phyloP scores from a whole-genome alignment of 2,113 vertebrate species.

The Antechinus stuartii region DNA sequence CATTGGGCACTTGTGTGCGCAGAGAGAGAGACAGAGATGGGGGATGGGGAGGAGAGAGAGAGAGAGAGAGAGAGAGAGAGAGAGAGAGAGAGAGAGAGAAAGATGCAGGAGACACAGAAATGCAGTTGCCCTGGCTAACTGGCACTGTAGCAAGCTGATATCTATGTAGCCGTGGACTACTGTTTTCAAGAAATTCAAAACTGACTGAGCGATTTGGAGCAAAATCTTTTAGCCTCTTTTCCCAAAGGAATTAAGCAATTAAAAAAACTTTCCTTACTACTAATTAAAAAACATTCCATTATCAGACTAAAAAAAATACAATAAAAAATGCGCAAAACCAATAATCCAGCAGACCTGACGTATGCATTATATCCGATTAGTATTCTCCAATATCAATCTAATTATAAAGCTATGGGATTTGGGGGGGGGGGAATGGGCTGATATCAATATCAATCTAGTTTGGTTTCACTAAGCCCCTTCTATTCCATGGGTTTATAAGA shows the following conservation, averaged over 20 bases:
- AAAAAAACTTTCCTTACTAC: conserved; percentile 14
- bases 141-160: background rate
- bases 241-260: background rate
- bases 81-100: too few species aligned
- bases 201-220: conserved; percentile 13
- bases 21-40: too few species aligned
- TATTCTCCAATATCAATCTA: conserved; percentile 21
- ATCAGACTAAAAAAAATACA: background rate
- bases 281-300: conserved; percentile 40
- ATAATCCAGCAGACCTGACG: background rate
- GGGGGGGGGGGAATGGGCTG: background rate
- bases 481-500: background rate
- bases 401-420: conserved; percentile 23
- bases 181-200: conserved; percentile 53
- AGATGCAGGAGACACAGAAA: too few species aligned
- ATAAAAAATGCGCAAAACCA: conserved; percentile 36
- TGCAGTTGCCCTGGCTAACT: background rate
- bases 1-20: too few species aligned
- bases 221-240: conserved; percentile 44
- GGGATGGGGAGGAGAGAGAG: too few species aligned
- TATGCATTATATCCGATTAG: background rate
- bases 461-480: background rate
- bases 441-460: conserved; percentile 31
- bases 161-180: background rate
- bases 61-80: too few species aligned